Evolutionary conservation across 2,113 vertebrate genomes (phyloP).

Genomic region (Rhinoptilus africanus): DNA sequence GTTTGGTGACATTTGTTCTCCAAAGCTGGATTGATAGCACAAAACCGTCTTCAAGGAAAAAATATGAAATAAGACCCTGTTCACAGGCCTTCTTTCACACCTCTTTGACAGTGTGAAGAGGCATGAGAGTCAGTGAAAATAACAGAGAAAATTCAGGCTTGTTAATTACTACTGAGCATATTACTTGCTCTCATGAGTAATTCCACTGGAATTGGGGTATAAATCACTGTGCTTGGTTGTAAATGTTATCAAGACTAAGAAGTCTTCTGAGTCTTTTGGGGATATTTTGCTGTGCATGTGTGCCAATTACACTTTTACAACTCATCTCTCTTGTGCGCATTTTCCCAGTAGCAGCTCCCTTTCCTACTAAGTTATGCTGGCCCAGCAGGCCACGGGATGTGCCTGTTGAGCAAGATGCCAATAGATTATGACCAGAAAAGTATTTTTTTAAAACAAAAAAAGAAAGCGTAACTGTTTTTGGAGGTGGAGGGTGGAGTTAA

Average conservation of each 20-base stretch:
- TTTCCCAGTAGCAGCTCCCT: constrained; percentile 21
- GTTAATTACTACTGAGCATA: constrained; percentile 54
- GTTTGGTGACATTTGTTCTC: not conserved
- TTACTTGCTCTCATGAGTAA: constrained; percentile 49
- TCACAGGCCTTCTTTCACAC: not conserved
- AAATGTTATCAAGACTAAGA: constrained; percentile 23
- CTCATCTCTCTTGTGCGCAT: not conserved
- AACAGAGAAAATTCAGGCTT: not conserved
- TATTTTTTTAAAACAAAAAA: not conserved
- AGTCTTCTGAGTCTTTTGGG: constrained; percentile 19
- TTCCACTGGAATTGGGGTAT: not conserved
- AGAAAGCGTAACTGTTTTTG: not conserved
- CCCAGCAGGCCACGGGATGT: not conserved
- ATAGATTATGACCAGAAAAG: not conserved
- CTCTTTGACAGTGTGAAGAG: constrained; percentile 27
- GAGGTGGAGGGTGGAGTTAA: not conserved
- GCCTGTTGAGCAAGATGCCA: not conserved
- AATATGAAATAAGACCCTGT: not conserved
- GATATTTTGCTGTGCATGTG: not conserved
- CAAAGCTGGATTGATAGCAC: not conserved
- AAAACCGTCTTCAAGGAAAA: not conserved
- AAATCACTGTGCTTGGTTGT: not conserved
- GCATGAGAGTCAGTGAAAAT: not conserved
- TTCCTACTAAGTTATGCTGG: not conserved
- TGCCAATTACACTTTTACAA: constrained; percentile 39